phyloP scores from a whole-genome alignment of 2,888 invertebrate genomes.

The Cryptophagus acutangulus region DNA sequence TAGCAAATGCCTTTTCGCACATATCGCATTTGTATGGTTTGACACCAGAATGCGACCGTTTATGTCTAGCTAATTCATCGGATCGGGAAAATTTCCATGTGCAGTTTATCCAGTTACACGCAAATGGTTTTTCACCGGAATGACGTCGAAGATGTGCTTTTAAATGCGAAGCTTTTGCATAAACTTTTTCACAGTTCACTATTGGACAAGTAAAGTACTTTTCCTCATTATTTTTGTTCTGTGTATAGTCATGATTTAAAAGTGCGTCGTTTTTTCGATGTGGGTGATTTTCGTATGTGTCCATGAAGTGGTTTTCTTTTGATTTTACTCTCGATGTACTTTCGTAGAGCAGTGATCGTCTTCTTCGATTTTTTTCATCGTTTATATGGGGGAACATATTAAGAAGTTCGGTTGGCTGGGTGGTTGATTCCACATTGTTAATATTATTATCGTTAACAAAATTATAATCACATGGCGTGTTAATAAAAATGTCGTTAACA shows the following conservation, averaged over 20 bases:
- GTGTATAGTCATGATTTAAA: conserved; percentile 38
- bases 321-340: conserved; percentile 16
- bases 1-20: conserved; percentile 84
- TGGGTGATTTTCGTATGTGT: neutral
- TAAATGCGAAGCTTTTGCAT: conserved; percentile 85
- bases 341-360: conserved; percentile 45
- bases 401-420: conserved; percentile 26
- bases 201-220: conserved; percentile 66
- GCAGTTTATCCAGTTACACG: conserved; percentile 65
- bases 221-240: conserved; percentile 45
- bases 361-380: conserved; percentile 42
- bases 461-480: conserved; percentile 28
- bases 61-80: conserved; percentile 88
- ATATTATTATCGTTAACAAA: conserved; percentile 16
- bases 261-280: conserved; percentile 23
- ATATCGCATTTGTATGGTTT: conserved; percentile 88
- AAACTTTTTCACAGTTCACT: conserved; percentile 70
- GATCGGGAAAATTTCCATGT: conserved; percentile 92
- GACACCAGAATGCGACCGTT: conserved; percentile 90
- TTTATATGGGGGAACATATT: conserved; percentile 44
- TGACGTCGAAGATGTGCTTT: conserved; percentile 85
- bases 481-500: conserved; percentile 31
- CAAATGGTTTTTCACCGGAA: conserved; percentile 61
- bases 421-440: neutral
- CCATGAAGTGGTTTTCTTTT: conserved; percentile 12